These are phyloP conservation scores for Atherix ibis DNA, from an alignment of 2,888 invertebrate genomes.

Conservation along the genomic window DNA sequence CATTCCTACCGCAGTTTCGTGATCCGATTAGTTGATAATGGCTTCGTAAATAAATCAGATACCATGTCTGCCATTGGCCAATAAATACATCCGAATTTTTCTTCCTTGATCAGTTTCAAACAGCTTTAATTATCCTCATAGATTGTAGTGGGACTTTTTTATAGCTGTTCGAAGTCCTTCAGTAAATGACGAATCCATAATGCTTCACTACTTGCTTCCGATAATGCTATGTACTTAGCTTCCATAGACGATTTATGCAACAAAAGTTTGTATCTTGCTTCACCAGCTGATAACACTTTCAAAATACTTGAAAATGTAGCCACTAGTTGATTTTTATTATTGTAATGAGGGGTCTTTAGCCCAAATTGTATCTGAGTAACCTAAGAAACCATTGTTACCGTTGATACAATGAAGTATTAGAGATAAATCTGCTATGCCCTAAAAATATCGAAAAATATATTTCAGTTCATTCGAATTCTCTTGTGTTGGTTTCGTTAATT, in stretches of 20 bases:
- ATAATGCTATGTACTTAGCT: slow-evolving; percentile 14
- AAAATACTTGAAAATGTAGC: slow-evolving; percentile 14
- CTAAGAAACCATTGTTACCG: slow-evolving; percentile 2
- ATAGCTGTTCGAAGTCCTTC: slow-evolving; percentile 9
- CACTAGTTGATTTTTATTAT: slow-evolving; percentile 21
- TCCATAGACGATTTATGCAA: slow-evolving; percentile 15
- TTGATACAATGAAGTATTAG: slow-evolving; percentile 4
- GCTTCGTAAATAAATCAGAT: slow-evolving; percentile 16
- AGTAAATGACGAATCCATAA: slow-evolving; percentile 12
- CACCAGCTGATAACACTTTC: slow-evolving; percentile 17
- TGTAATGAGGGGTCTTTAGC: no score
- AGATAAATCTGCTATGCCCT: slow-evolving; percentile 4
- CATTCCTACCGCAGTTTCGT: not conserved
- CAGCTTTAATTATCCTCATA: slow-evolving; percentile 18
- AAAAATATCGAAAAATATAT: slow-evolving; percentile 4
- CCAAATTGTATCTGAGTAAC: slow-evolving; percentile 21
- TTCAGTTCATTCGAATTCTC: slow-evolving; percentile 6
- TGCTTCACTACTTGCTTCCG: slow-evolving; percentile 14
- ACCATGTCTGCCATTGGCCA: slow-evolving; percentile 16
- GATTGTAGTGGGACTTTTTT: slow-evolving; percentile 9
- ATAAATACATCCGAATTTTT: slow-evolving; percentile 12
- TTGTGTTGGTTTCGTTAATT: slow-evolving; percentile 3
- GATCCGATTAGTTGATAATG: slow-evolving; percentile 7
- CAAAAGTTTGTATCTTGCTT: slow-evolving; percentile 17
- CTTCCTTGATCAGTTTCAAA: no score